Percentiles rank a stretch among this genome's conserved stretches.
Evolutionary conservation across 2,888 invertebrate genomes (phyloP).

Genomic region (Xestobium rufovillosum): DNA sequence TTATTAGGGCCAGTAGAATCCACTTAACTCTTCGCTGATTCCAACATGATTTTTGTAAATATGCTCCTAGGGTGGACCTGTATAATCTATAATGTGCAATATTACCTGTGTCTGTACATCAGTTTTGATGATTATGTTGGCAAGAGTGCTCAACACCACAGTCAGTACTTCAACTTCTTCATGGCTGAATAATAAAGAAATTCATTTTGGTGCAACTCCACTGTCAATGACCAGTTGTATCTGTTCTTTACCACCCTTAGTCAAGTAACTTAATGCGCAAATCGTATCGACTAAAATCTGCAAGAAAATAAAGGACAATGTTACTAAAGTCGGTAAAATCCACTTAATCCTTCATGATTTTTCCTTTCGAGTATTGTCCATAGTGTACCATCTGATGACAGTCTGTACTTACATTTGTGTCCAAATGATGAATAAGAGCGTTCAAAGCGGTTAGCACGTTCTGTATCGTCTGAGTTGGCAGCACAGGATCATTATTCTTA

Average conservation of each 20-base stretch:
- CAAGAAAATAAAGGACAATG: conserved; percentile 16
- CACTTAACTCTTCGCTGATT: too few relatives aligned
- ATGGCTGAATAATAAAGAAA: conserved; percentile 94
- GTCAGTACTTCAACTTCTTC: conserved; percentile 92
- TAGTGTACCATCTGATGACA: too few relatives aligned
- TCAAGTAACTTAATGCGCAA: conserved; percentile 96
- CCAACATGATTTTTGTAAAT: too few relatives aligned
- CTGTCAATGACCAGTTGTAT: conserved; percentile 96
- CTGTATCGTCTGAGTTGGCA: conserved; percentile 79
- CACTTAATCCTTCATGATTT: too few relatives aligned
- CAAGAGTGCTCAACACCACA: conserved; percentile 93
- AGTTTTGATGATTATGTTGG: conserved; percentile 97
- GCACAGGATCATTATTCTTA: conserved; percentile 96
- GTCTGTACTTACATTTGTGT: conserved; percentile 87
- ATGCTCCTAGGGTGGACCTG: too few relatives aligned
- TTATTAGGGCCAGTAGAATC: too few relatives aligned
- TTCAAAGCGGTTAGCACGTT: conserved; percentile 92
- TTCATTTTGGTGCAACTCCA: conserved; percentile 87
- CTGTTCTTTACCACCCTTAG: conserved; percentile 95
- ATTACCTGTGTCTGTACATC: conserved; percentile 96
- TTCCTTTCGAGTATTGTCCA: too few relatives aligned
- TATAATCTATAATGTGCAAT: too few relatives aligned
- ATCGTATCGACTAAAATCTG: conserved; percentile 95
- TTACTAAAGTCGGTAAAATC: too few relatives aligned
- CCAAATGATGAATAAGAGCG: conserved; percentile 88